Evolutionary conservation across 2,113 vertebrate genomes (phyloP).

Genomic region (Rattus rattus): DNA sequence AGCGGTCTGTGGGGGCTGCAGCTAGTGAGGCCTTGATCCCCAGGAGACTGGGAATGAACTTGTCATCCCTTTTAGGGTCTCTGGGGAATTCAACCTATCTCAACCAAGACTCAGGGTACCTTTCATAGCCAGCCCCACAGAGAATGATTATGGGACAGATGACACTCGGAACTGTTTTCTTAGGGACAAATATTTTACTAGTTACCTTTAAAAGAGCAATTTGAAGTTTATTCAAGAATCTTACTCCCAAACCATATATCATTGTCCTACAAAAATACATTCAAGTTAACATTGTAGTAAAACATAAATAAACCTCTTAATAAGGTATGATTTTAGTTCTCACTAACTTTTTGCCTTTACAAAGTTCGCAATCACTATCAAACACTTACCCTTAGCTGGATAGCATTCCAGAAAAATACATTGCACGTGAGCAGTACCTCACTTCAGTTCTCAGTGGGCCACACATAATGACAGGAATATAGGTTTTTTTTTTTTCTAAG

Average conservation of each 20-base stretch:
- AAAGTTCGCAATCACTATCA: slow-evolving; percentile 6
- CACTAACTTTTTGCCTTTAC: slow-evolving; percentile 18
- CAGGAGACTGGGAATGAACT: no score
- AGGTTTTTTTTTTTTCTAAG: neutral
- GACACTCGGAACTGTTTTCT: neutral
- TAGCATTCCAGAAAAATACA: neutral
- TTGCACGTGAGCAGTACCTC: neutral
- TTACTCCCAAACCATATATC: neutral
- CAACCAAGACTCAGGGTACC: no score
- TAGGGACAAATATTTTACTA: slow-evolving; percentile 36
- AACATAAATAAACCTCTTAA: neutral
- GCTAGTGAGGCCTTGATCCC: no score
- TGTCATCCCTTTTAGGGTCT: no score
- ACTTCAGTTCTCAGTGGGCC: neutral
- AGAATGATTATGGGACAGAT: neutral
- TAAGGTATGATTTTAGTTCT: neutral
- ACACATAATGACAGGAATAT: neutral
- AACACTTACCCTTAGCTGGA: neutral
- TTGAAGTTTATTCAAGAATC: slow-evolving; percentile 50
- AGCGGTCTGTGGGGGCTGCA: no score
- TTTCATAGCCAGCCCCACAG: no score
- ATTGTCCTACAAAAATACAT: neutral
- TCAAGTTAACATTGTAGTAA: neutral
- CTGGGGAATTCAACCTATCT: no score
- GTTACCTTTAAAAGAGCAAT: slow-evolving; percentile 33